Evolutionary conservation across 2,113 vertebrate genomes (phyloP).

Genomic region (Murina feae): DNA sequence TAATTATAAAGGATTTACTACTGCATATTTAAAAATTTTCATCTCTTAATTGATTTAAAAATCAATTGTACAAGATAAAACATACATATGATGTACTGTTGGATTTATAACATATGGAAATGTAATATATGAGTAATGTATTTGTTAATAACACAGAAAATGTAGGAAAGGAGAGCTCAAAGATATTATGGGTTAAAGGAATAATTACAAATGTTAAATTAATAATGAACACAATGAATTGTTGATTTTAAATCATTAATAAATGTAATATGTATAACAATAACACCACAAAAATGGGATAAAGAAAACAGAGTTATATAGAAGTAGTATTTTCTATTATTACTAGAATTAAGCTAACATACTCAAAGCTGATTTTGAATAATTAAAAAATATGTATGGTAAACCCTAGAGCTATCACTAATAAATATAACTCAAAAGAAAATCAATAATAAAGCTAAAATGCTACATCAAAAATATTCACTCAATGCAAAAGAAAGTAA

Average conservation of each 20-base stretch:
- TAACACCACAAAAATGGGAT: not conserved
- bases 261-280: not conserved
- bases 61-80: not conserved
- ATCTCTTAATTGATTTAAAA: not conserved
- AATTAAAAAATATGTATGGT: not conserved
- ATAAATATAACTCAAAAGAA: not conserved
- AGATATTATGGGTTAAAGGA: not conserved
- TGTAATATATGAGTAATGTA: not conserved
- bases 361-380: not conserved
- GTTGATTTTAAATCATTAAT: not conserved
- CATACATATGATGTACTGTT: not conserved
- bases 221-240: not conserved
- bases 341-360: not conserved
- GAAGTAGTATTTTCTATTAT: not conserved
- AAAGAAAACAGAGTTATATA: not conserved
- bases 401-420: not conserved
- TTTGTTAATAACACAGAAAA: not conserved
- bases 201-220: not conserved
- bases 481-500: not conserved
- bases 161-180: not conserved
- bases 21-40: not conserved
- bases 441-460: not conserved
- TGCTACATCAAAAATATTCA: not conserved
- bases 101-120: not conserved
- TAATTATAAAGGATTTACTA: not conserved